Percentiles rank a stretch among this genome's conserved stretches.
Conservation (phyloP, 1,140 invertebrate genomes). For the Zaprionus capensis region DNA sequence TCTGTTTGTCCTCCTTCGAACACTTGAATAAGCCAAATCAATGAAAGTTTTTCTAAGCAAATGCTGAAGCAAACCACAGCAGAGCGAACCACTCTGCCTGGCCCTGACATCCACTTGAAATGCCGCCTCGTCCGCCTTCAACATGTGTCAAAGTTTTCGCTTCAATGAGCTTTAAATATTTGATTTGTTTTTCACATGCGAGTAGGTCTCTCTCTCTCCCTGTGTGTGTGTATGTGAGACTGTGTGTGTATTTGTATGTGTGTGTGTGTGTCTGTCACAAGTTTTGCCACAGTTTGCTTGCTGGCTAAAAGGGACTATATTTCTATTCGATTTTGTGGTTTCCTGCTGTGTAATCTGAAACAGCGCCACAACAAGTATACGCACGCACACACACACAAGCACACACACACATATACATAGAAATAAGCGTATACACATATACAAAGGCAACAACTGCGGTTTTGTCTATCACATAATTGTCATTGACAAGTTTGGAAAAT, state of each 20-base stretch:
- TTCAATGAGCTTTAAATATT: slow-evolving; percentile 82
- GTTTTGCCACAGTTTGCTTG: slow-evolving; percentile 39
- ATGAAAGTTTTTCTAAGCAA: slow-evolving; percentile 46
- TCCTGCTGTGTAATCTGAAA: slow-evolving; percentile 54
- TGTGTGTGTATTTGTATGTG: slow-evolving; percentile 21
- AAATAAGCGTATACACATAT: not conserved
- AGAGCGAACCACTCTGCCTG: slow-evolving; percentile 15
- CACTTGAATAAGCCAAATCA: slow-evolving; percentile 44
- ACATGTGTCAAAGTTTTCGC: slow-evolving; percentile 79
- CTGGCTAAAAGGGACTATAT: slow-evolving; percentile 24
- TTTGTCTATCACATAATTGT: slow-evolving; percentile 53
- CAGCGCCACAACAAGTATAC: slow-evolving; percentile 42
- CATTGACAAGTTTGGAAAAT: slow-evolving; percentile 56
- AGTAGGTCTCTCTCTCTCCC: not conserved
- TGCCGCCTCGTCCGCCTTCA: slow-evolving; percentile 37
- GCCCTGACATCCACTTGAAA: slow-evolving; percentile 53
- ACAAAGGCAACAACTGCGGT: slow-evolving; percentile 21
- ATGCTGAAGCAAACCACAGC: slow-evolving; percentile 18
- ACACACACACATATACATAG: not conserved
- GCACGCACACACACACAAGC: slow-evolving; percentile 27
- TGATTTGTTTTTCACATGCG: slow-evolving; percentile 69
- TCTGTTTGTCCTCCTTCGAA: not conserved
- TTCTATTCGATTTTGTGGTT: slow-evolving; percentile 61
- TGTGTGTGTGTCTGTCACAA: slow-evolving; percentile 46
- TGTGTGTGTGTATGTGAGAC: not conserved